Conservation (phyloP, 1,140 invertebrate genomes). For the Chironomus striatipennis region DNA sequence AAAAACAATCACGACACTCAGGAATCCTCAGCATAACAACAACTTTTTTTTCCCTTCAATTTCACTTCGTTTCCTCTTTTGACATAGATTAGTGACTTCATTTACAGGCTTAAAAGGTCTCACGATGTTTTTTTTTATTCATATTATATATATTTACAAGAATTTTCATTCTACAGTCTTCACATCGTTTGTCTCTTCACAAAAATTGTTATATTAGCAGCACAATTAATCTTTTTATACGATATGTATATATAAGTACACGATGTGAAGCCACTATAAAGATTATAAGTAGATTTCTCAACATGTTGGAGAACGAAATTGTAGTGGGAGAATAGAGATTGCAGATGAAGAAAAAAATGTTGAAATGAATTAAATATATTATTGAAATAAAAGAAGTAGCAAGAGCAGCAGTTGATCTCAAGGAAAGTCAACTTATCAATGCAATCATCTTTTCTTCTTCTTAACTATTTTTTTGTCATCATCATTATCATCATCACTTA, state of each 20-base stretch:
- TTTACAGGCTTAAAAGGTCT: background rate
- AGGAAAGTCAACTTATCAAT: constrained; percentile 11
- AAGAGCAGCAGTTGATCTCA: background rate
- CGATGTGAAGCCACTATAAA: too few species aligned
- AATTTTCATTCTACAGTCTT: too few species aligned
- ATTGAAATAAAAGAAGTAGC: background rate
- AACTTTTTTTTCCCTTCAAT: too few species aligned
- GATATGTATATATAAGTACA: too few species aligned
- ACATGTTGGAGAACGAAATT: background rate
- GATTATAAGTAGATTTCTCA: background rate
- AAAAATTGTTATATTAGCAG: too few species aligned
- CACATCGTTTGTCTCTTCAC: too few species aligned
- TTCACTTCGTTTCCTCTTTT: background rate
- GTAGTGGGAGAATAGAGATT: background rate
- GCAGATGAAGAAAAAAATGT: background rate
- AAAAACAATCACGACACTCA: too few species aligned
- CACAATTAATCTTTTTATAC: too few species aligned
- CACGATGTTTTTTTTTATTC: too few species aligned
- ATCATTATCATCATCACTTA: constrained; percentile 6
- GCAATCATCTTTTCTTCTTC: constrained; percentile 5
- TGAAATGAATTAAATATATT: background rate
- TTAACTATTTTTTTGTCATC: background rate
- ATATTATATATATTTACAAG: too few species aligned
- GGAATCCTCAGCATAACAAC: too few species aligned
- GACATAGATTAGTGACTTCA: constrained; percentile 8